Evolutionary conservation across 2,113 vertebrate species (phyloP), one percentile per base, ranked within the genome.

Genomic region (Boleophthalmus pectinirostris): DNA sequence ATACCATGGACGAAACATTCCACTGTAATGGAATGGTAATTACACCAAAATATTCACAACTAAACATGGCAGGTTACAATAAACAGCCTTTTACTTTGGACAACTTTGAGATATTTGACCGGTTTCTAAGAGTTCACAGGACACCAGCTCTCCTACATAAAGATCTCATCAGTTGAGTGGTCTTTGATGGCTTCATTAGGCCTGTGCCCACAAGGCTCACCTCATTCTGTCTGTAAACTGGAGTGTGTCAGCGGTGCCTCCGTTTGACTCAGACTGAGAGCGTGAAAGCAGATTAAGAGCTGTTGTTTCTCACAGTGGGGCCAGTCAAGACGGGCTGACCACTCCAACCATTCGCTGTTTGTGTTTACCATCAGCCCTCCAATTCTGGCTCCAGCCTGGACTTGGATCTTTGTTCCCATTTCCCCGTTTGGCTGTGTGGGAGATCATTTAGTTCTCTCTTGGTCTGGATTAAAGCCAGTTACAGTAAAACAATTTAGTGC

Each of bases 281-380:
- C 83, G 81, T 91, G 87, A 91, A 91, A 92, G 85, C 82, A 88
- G 88, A 90, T 93, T 93, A 91, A 83, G 79, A 66, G 81, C 84
- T 80, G 85, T 90, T 91, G 87, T 91, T 91, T 92, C 87, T 90
- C 87, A 79, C 84, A 85, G 84, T 85, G 61, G 76, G 90, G 89
- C 87, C 87, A 89, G 84, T 88, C 81, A 71, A 81, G 70, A 86
- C 78, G 83, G 69, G 85, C 81, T 87, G 87, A 88, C 90, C 87
- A 89, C 78, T 87, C 83, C 16, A 82, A 80, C 87, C 82, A 86
- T 85, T 89, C 81, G 82, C 85, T 81, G 54, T 83, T 87, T 77
- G 88, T 88, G 88, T 81, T 89, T 81, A 80, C 69, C 76, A 88
- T 73, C 79, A 77, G 73, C 81, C 85, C 80, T 71, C 81, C 81